phyloP scores from a whole-genome alignment of 1,140 invertebrate species.

The Drosophila subpulchrella region DNA sequence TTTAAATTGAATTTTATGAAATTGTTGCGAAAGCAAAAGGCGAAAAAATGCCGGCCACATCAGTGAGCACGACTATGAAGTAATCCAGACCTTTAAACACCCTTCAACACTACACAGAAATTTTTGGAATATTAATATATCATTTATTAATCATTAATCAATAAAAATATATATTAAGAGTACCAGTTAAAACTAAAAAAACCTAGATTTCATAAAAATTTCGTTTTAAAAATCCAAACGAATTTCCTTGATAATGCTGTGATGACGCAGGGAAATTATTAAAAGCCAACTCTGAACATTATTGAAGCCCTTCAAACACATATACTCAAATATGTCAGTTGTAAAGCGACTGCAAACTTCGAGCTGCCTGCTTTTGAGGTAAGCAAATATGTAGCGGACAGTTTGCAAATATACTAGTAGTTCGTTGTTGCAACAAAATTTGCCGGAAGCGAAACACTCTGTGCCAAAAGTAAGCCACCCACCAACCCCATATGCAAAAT shows the following conservation, averaged over 20 bases:
- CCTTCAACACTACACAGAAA: not conserved
- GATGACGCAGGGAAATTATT: too few relatives aligned
- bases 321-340: not conserved
- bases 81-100: not conserved
- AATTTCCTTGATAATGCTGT: not conserved
- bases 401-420: conserved; percentile 43
- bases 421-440: conserved; percentile 22
- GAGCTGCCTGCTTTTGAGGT: conserved; percentile 16
- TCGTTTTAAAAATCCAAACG: not conserved
- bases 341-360: not conserved
- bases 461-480: conserved; percentile 46
- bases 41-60: conserved; percentile 1
- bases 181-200: too few relatives aligned
- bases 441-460: conserved; percentile 65
- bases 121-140: too few relatives aligned
- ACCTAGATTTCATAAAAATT: too few relatives aligned
- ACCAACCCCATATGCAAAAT: not conserved
- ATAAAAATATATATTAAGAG: too few relatives aligned
- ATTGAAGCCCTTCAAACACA: not conserved
- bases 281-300: too few relatives aligned
- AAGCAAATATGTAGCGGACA: conserved; percentile 49
- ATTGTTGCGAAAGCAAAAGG: conserved; percentile 19
- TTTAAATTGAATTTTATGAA: conserved; percentile 50
- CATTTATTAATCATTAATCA: too few relatives aligned
- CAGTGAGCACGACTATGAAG: too few relatives aligned